Evolutionary conservation across 2,888 invertebrate species (phyloP).

Genomic region (Himalopsyche anomala): DNA sequence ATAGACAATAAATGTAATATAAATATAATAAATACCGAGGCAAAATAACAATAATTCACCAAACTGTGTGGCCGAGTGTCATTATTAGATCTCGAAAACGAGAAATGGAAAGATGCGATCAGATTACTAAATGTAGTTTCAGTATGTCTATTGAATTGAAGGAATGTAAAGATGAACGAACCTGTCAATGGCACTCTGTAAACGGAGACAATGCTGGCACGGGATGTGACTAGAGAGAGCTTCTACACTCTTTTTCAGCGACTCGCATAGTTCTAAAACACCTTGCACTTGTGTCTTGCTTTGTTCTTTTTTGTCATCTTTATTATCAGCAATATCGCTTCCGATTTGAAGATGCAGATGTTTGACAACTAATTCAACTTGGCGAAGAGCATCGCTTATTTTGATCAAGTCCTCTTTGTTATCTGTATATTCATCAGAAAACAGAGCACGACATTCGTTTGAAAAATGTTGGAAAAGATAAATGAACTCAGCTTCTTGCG

Average conservation of each 20-base stretch:
- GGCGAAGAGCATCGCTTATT: conserved; percentile 77
- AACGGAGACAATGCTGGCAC: conserved; percentile 76
- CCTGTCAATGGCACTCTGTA: conserved; percentile 77
- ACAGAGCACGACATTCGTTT: conserved; percentile 79
- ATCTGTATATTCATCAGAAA: conserved; percentile 78
- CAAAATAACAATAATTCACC: too few relatives aligned
- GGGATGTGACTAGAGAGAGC: conserved; percentile 75
- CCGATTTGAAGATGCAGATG: conserved; percentile 72
- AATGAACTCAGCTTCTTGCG: conserved; percentile 81
- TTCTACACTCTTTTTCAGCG: conserved; percentile 74
- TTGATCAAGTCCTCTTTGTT: conserved; percentile 78
- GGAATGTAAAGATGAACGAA: conserved; percentile 66
- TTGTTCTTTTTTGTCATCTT: conserved; percentile 60
- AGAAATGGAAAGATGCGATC: too few relatives aligned
- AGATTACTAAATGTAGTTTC: background rate
- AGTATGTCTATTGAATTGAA: background rate
- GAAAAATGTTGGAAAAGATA: conserved; percentile 81
- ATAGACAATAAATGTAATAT: background rate
- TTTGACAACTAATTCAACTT: conserved; percentile 74
- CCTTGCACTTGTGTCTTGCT: conserved; percentile 58
- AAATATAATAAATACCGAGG: too few relatives aligned
- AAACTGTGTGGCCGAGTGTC: too few relatives aligned
- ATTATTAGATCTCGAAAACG: too few relatives aligned
- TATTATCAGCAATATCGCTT: conserved; percentile 67
- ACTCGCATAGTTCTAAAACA: conserved; percentile 69